A percentile compares a stretch with the other conserved stretches of the same genome.
Evolutionary conservation across 2,113 vertebrate species (phyloP).

Genomic region (Daphoenositta chrysoptera): DNA sequence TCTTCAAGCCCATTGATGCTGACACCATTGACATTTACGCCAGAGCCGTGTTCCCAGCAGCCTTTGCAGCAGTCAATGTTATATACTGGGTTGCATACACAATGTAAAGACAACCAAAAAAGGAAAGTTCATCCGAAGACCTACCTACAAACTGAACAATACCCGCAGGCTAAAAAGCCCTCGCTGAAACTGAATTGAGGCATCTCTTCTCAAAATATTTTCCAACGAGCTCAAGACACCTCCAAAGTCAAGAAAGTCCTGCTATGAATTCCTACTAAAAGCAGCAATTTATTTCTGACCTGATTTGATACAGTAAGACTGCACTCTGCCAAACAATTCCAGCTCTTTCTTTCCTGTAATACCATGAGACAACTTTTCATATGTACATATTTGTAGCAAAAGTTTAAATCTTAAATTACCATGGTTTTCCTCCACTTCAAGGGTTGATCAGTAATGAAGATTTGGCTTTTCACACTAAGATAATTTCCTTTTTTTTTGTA

Average conservation of each 20-base stretch:
- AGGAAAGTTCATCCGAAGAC: not conserved
- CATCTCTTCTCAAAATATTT: not conserved
- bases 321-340: not conserved
- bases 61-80: constrained; percentile 93
- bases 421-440: not conserved
- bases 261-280: not conserved
- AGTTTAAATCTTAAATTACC: not conserved
- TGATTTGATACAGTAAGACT: not conserved
- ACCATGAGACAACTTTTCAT: not conserved
- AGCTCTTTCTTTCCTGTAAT: constrained; percentile 2
- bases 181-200: not conserved
- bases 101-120: constrained; percentile 71
- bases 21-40: constrained; percentile 97
- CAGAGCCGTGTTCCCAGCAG: constrained; percentile 92
- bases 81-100: constrained; percentile 97
- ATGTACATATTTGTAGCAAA: constrained; percentile 45
- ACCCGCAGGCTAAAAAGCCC: not conserved
- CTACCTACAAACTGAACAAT: not conserved
- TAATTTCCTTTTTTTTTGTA: not conserved
- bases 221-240: not conserved
- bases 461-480: not conserved
- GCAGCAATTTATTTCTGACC: not conserved
- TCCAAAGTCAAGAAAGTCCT: not conserved
- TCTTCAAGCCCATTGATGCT: constrained; percentile 91
- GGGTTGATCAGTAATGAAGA: not conserved